Percentiles rank a stretch among this genome's conserved stretches.
phyloP scores from a whole-genome alignment of 2,113 vertebrate genomes.

The Dasyprocta punctata region DNA sequence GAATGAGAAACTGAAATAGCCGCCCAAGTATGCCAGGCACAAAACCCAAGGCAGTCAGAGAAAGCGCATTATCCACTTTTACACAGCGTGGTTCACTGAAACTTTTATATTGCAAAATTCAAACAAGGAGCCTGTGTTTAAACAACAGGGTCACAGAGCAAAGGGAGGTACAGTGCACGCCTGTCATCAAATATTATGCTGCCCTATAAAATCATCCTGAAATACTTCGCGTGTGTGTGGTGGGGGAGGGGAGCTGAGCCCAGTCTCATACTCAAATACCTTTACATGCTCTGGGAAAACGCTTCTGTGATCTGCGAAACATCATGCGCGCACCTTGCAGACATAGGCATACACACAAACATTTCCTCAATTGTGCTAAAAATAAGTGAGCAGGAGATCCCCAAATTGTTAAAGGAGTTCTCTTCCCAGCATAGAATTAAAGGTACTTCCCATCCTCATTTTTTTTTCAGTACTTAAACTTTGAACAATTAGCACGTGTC shows the following conservation, averaged over 20 bases:
- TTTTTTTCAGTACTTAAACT: neutral
- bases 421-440: neutral
- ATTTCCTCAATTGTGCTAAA: neutral
- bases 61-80: neutral
- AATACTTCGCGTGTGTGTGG: too few species aligned
- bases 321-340: neutral
- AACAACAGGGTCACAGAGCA: neutral
- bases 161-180: neutral
- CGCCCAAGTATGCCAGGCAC: slow-evolving; percentile 1
- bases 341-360: neutral
- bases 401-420: neutral
- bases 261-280: neutral
- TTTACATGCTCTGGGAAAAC: neutral
- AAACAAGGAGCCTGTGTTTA: slow-evolving; percentile 38
- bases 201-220: slow-evolving; percentile 10
- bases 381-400: neutral
- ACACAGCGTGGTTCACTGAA: neutral
- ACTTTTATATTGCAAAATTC: neutral
- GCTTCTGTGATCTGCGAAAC: neutral
- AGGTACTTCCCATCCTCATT: neutral
- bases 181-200: neutral
- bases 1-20: slow-evolving; percentile 54
- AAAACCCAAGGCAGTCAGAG: slow-evolving; percentile 1
- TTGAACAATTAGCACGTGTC: neutral
- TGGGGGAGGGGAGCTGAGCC: neutral